Conservation (phyloP, 2,113 vertebrate genomes). For the Saguinus midas region DNA sequence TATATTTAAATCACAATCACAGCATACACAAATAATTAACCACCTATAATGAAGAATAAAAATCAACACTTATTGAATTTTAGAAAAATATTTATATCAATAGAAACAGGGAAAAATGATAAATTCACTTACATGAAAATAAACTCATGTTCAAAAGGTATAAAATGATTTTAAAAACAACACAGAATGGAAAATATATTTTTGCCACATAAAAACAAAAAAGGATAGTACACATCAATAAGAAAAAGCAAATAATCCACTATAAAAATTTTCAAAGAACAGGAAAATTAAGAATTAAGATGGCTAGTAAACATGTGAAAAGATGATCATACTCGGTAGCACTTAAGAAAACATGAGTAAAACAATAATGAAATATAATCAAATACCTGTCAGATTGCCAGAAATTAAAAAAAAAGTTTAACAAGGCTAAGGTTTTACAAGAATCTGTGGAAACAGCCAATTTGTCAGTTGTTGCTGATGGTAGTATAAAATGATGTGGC, state of each 20-base stretch:
- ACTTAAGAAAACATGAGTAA: neutral
- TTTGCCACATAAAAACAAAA: neutral
- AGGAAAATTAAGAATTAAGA: neutral
- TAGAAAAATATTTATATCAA: neutral
- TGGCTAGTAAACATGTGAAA: neutral
- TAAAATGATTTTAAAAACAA: slow-evolving; percentile 12
- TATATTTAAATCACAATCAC: neutral
- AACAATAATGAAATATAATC: neutral
- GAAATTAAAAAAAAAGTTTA: neutral
- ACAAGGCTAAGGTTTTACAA: neutral
- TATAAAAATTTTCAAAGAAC: neutral
- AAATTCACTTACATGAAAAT: neutral
- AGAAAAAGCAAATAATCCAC: neutral
- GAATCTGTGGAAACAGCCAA: neutral
- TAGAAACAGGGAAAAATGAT: neutral
- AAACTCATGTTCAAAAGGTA: neutral
- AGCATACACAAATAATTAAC: neutral
- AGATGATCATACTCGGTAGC: neutral
- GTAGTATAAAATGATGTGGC: no score
- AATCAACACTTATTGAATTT: neutral
- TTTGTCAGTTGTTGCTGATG: no score
- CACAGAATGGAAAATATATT: neutral
- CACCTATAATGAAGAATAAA: neutral
- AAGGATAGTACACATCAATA: neutral
- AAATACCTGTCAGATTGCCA: neutral